A percentile compares a stretch with the other conserved stretches of the same genome.
phyloP scores from a whole-genome alignment of 2,797 vertebrate genomes.

The Sphaeramia orbicularis region DNA sequence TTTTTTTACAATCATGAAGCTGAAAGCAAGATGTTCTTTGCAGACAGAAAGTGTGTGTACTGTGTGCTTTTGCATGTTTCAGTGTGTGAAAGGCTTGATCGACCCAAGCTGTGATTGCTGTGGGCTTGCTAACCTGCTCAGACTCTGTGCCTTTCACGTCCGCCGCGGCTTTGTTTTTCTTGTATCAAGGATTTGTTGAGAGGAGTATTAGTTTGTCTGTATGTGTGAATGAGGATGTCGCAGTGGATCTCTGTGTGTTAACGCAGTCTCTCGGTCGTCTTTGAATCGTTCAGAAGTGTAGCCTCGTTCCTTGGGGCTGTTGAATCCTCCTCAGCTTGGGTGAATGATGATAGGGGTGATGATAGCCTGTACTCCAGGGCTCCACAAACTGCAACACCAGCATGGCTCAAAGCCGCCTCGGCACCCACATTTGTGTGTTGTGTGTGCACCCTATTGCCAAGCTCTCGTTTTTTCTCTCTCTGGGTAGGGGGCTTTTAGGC shows the following conservation, averaged over 20 bases:
- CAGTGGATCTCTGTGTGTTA: conserved; percentile 46
- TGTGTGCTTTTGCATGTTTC: conserved; percentile 14
- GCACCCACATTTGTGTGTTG: conserved; percentile 69
- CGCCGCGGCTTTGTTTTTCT: conserved; percentile 51
- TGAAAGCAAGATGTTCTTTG: conserved; percentile 42
- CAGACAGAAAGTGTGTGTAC: conserved; percentile 1
- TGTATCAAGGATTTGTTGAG: conserved; percentile 52
- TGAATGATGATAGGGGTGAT: conserved; percentile 76
- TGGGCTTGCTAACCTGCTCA: conserved; percentile 73
- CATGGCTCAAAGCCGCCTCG: conserved; percentile 76
- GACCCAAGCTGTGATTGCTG: conserved; percentile 50
- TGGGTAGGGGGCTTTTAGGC: conserved; percentile 71
- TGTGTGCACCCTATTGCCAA: conserved; percentile 26
- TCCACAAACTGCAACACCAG: conserved; percentile 71
- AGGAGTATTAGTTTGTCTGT: conserved; percentile 44
- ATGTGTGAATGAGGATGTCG: conserved; percentile 43
- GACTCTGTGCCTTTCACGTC: conserved; percentile 64
- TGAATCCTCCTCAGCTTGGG: conserved; percentile 71
- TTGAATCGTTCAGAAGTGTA: conserved; percentile 65
- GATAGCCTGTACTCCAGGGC: conserved; percentile 80
- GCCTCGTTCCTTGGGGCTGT: conserved; percentile 62
- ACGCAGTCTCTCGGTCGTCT: conserved; percentile 50
- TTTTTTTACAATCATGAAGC: conserved; percentile 25
- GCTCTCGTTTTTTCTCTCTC: conserved; percentile 51
- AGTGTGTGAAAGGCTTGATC: conserved; percentile 45